These are phyloP conservation scores for Chiloscyllium punctatum DNA, from an alignment of 2,797 vertebrate species.

Conservation along the genomic window DNA sequence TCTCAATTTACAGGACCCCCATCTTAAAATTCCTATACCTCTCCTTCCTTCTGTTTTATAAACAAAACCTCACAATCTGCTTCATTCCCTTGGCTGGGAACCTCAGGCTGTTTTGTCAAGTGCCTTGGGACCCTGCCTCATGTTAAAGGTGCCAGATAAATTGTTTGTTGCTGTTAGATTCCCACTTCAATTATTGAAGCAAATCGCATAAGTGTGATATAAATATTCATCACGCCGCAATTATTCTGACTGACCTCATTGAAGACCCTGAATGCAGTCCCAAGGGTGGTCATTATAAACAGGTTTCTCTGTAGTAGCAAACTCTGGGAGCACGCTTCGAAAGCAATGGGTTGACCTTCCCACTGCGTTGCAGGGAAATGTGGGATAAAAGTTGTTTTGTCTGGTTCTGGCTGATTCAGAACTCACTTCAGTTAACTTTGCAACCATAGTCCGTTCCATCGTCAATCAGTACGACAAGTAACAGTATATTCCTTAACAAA, in stretches of 20 bases:
- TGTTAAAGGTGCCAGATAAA: not conserved
- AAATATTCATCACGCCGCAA: slow-evolving; percentile 21
- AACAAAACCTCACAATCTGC: not conserved
- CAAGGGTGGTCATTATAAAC: slow-evolving; percentile 19
- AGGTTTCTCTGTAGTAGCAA: not conserved
- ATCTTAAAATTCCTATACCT: not conserved
- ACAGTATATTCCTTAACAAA: not conserved
- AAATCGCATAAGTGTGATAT: slow-evolving; percentile 17
- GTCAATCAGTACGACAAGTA: not conserved
- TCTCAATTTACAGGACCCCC: not conserved
- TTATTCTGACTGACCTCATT: not conserved
- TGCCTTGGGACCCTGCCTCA: not conserved
- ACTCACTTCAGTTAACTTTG: not conserved
- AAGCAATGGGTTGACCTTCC: not conserved
- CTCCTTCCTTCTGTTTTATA: not conserved
- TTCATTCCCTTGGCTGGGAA: not conserved
- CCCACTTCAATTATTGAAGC: slow-evolving; percentile 10
- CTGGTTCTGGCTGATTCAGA: not conserved
- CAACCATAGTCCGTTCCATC: not conserved
- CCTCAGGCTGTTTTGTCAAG: not conserved
- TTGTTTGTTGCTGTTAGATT: slow-evolving; percentile 12
- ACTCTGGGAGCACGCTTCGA: not conserved
- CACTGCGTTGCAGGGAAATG: not conserved
- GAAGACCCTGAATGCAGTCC: not conserved
- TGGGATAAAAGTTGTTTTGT: not conserved